Percentiles rank a stretch among this genome's conserved stretches.
phyloP scores from a whole-genome alignment of 1,140 invertebrate species.

The Acromyrmex heyeri region DNA sequence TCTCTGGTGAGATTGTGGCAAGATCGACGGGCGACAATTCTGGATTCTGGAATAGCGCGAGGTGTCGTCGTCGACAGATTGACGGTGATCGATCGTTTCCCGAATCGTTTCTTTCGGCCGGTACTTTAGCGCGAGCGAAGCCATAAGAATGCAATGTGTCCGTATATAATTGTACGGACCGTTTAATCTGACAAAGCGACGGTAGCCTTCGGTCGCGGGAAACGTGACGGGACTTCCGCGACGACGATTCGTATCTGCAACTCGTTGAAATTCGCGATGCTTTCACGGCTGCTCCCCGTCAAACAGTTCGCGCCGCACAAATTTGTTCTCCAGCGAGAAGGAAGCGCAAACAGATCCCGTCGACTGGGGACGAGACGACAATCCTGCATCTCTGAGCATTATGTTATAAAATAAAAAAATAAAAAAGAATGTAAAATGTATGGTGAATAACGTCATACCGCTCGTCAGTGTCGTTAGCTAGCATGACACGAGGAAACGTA shows the following conservation, averaged over 20 bases:
- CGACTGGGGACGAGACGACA: neutral
- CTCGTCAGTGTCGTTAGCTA: constrained; percentile 45
- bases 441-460: neutral
- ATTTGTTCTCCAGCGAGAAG: neutral
- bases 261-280: constrained; percentile 17
- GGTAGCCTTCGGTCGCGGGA: neutral
- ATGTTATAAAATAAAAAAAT: neutral
- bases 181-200: neutral
- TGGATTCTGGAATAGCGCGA: constrained; percentile 26
- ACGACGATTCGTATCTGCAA: constrained; percentile 12
- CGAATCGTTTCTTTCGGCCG: neutral
- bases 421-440: neutral
- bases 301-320: neutral
- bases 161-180: no score
- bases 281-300: neutral
- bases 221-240: constrained; percentile 8
- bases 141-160: neutral
- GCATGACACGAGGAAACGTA: constrained; percentile 51
- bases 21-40: neutral
- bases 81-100: constrained; percentile 1
- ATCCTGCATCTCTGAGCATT: neutral
- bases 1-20: no score
- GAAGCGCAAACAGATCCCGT: neutral
- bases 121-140: neutral
- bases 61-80: neutral